A percentile compares a stretch with the other conserved stretches of the same genome.
These are phyloP conservation scores for Trichogramma dendrolimi DNA, from an alignment of 2,888 invertebrate species.

Conservation along the genomic window DNA sequence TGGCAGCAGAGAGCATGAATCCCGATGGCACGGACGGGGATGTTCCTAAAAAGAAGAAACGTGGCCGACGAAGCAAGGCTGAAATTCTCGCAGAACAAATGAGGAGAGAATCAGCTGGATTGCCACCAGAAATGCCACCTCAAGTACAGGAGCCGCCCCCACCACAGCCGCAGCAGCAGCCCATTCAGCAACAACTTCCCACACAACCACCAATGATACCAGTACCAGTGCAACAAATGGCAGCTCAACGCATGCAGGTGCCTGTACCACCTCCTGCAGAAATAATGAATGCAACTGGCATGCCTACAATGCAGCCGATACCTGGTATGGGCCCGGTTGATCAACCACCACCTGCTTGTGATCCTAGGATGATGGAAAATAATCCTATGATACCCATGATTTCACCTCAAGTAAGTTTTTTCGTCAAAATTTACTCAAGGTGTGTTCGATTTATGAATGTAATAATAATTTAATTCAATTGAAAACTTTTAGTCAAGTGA, in stretches of 20 bases:
- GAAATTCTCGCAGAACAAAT: conserved; percentile 50
- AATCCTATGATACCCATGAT: conserved; percentile 28
- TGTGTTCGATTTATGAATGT: not conserved
- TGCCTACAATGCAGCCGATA: not conserved
- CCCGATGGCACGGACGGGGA: conserved; percentile 46
- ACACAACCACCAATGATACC: not conserved
- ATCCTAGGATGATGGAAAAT: conserved; percentile 20
- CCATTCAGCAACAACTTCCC: conserved; percentile 5
- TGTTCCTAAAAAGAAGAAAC: conserved; percentile 48
- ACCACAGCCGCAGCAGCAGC: conserved; percentile 7
- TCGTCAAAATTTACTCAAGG: not conserved
- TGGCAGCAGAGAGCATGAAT: conserved; percentile 47
- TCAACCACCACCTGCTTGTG: not conserved
- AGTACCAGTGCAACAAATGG: conserved; percentile 4
- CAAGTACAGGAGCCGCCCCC: conserved; percentile 23
- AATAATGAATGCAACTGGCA: not conserved
- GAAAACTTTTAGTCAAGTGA: not conserved
- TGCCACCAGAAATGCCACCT: conserved; percentile 29
- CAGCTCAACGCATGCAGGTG: conserved; percentile 11
- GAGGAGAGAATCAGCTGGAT: conserved; percentile 43
- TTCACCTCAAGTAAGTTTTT: conserved; percentile 31
- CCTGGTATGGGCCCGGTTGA: conserved; percentile 18
- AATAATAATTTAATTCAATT: not conserved
- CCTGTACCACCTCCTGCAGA: not conserved
- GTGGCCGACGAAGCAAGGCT: conserved; percentile 49